These are phyloP conservation scores for Myiothlypis chrysogaster DNA, from an alignment of 2,797 vertebrate genomes.

Conservation along the genomic window DNA sequence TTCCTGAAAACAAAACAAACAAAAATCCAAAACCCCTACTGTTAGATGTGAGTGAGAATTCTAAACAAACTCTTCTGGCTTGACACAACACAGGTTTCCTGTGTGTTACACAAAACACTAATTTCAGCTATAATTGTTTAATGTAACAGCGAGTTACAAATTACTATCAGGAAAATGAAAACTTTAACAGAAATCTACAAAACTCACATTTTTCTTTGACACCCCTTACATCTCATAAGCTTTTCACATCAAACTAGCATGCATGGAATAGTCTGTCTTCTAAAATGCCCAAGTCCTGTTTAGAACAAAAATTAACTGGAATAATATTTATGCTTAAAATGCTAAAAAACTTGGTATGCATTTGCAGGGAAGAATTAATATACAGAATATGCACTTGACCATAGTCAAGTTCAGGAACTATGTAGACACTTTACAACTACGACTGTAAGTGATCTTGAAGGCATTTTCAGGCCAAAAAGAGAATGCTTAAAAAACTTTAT, in stretches of 20 bases:
- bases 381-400: neutral
- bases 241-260: neutral
- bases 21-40: neutral
- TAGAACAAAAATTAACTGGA: neutral
- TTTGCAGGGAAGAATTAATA: neutral
- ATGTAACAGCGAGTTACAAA: neutral
- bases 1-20: constrained; percentile 79
- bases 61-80: neutral
- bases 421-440: neutral
- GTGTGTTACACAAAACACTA: neutral
- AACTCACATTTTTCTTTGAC: neutral
- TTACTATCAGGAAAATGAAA: neutral
- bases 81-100: neutral
- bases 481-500: neutral
- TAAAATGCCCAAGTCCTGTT: neutral
- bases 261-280: neutral
- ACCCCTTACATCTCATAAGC: neutral
- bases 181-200: neutral
- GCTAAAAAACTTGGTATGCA: neutral
- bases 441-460: neutral
- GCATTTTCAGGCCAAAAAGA: neutral
- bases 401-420: neutral
- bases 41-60: neutral
- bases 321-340: neutral
- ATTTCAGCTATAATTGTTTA: neutral